Evolutionary conservation across 2,797 vertebrate genomes (phyloP), one percentile per base, ranked within the genome.

Genomic region (Acanthurus leucopareius): DNA sequence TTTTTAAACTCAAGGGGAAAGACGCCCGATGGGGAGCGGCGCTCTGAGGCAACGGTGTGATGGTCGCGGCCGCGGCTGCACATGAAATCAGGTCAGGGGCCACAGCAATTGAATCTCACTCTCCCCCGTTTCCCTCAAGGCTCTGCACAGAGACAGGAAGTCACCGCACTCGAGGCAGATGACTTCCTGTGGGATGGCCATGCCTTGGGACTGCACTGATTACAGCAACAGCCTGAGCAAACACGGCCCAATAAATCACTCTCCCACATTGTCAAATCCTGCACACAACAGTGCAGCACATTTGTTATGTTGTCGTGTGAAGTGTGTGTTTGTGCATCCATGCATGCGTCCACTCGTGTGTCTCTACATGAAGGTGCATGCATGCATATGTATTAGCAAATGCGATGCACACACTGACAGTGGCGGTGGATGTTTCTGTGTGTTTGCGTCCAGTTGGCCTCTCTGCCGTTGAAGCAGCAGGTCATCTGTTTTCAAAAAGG

Each of bases 201-300:
- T 69, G 86, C 88, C 88, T 80, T 48, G 93, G 92, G 93, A 92
- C 77, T 38, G 63, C 9, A 75, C 92, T 94, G 94, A 93, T 94
- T 94, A 93, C 92, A 81, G 89, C 91, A 84, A 88, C 88, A 78
- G 88, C 86, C 89, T 59, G 75, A 83, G 89, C 88, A 92, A 92
- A 93, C 89, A 84, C 83, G 42, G 73, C 17, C 86, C 89, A 85
- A 94, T 93, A 94, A 94, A 94, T 95, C 94, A 94, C 86, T 83
- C 87, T 88, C 76, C 72, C 85, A 75, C 89, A 84, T 85, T 93
- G 91, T 94, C 91, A 93, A 80, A 79, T 82, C 86, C 77, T 85
- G 89, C 89, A 90, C 86, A 90, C 92, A 78, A 80, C 91, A 80
- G 79, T 67, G 88, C 86, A 71, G 89, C 91, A 88, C 94, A 95